Evolutionary conservation across 2,797 vertebrate species (phyloP).

Genomic region (Myotis pilosus): DNA sequence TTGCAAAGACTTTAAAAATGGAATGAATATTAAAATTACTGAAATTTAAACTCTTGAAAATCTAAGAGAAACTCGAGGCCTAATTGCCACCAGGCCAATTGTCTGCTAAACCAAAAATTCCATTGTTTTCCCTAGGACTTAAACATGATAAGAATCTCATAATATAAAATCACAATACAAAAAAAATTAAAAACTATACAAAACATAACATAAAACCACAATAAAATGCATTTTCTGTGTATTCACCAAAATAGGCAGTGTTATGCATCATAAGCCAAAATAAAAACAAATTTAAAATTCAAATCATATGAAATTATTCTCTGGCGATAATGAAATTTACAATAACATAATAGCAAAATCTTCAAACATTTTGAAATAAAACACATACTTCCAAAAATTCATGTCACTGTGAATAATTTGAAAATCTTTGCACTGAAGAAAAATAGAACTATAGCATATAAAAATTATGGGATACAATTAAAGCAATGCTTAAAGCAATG

Average conservation of each 20-base stretch:
- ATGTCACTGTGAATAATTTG: background rate
- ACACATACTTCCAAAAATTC: background rate
- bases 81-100: background rate
- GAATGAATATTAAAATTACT: background rate
- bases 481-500: background rate
- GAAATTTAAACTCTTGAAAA: background rate
- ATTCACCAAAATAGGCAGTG: background rate
- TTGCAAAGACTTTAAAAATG: background rate
- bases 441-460: background rate
- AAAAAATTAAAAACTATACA: background rate
- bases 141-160: background rate
- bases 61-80: background rate
- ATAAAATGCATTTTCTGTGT: background rate
- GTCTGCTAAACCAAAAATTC: background rate
- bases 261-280: background rate
- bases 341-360: background rate
- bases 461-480: background rate
- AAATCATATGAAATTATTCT: background rate
- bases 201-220: background rate
- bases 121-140: background rate
- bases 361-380: background rate
- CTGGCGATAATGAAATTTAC: background rate
- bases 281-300: too few relatives aligned
- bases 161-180: background rate
- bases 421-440: background rate